Evolutionary conservation across 2,888 invertebrate genomes (phyloP).

Genomic region (Rhimphoctona megacephalus): DNA sequence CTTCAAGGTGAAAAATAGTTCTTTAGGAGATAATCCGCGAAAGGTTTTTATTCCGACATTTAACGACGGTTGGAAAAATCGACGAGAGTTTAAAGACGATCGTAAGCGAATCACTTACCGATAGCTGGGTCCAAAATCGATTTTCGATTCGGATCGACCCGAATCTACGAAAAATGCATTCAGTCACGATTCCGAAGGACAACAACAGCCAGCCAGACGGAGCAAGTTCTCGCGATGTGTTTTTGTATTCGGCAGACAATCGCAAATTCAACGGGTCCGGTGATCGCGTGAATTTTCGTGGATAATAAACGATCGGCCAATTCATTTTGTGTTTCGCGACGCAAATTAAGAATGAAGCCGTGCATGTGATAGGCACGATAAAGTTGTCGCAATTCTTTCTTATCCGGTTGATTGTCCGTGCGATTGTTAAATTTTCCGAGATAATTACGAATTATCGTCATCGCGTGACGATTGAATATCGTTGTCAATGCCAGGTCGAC

Average conservation of each 20-base stretch:
- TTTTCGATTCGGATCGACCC: too few species aligned
- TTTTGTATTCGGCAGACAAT: constrained; percentile 79
- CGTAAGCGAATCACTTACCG: too few species aligned
- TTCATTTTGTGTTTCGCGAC: constrained; percentile 76
- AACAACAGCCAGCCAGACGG: constrained; percentile 80
- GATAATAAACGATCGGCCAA: constrained; percentile 77
- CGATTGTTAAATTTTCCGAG: constrained; percentile 73
- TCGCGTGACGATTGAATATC: constrained; percentile 81
- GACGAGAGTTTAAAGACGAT: too few species aligned
- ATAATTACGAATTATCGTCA: constrained; percentile 77
- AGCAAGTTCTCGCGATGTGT: constrained; percentile 80
- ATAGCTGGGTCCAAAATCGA: too few species aligned
- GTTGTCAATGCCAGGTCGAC: constrained; percentile 78
- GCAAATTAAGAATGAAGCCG: constrained; percentile 80
- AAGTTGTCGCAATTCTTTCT: constrained; percentile 79
- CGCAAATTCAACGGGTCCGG: constrained; percentile 82
- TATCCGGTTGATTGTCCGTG: constrained; percentile 76
- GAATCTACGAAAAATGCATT: background rate
- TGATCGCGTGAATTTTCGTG: constrained; percentile 80
- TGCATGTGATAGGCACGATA: constrained; percentile 82
- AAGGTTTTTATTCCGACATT: too few species aligned
- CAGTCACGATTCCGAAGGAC: constrained; percentile 79
- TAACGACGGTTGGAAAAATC: too few species aligned
- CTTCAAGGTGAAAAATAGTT: too few species aligned
- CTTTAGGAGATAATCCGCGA: too few species aligned